phyloP scores from a whole-genome alignment of 1,140 invertebrate species.

The Brachionus asplanchnoidis region DNA sequence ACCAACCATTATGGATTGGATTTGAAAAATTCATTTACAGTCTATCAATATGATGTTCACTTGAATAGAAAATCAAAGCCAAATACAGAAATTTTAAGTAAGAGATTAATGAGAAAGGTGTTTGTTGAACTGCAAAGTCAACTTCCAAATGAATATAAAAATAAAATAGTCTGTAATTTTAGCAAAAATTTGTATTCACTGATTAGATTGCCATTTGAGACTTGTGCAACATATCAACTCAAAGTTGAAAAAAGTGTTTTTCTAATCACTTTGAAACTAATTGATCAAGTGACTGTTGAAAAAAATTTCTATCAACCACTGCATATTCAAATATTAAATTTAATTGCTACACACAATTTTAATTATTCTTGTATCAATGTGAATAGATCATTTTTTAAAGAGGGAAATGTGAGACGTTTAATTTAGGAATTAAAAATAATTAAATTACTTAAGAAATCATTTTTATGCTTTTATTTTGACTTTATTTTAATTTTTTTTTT shows the following conservation, averaged over 20 bases:
- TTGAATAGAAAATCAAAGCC: not conserved
- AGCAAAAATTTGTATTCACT: slow-evolving; percentile 31
- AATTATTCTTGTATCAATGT: not conserved
- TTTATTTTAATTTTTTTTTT: too few relatives aligned
- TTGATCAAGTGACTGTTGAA: slow-evolving; percentile 9
- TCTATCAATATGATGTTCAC: slow-evolving; percentile 32
- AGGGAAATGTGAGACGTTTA: too few relatives aligned
- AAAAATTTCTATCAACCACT: not conserved
- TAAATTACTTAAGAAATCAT: too few relatives aligned
- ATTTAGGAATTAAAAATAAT: too few relatives aligned
- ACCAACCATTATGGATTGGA: not conserved
- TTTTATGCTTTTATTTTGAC: too few relatives aligned
- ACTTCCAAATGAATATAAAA: slow-evolving; percentile 6
- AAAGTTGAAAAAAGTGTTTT: not conserved
- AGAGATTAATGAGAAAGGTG: not conserved
- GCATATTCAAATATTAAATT: slow-evolving; percentile 6
- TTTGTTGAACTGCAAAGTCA: not conserved
- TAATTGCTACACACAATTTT: not conserved
- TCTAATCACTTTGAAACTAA: not conserved
- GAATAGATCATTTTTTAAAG: slow-evolving; percentile 34
- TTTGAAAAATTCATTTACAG: not conserved
- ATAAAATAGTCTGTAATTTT: slow-evolving; percentile 32
- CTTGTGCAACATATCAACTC: not conserved
- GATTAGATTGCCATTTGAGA: slow-evolving; percentile 19
- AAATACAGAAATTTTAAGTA: not conserved